Evolutionary conservation across 2,797 vertebrate genomes (phyloP).

Genomic region (Characodon lateralis): DNA sequence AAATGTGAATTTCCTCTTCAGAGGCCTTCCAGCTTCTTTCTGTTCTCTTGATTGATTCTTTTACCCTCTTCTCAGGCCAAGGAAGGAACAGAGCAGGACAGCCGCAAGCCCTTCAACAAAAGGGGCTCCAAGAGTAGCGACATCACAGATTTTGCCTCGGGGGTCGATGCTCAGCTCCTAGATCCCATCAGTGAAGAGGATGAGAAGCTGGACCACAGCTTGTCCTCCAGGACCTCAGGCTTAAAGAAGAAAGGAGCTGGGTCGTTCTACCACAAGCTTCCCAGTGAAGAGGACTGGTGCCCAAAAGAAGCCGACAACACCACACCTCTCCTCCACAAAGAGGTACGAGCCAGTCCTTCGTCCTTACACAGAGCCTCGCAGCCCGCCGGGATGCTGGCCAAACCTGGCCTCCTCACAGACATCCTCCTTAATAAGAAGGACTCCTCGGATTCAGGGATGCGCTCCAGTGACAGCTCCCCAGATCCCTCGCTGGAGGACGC

Average conservation of each 20-base stretch:
- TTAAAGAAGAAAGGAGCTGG: constrained; percentile 84
- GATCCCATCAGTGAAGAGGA: constrained; percentile 98
- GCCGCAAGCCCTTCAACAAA: constrained; percentile 86
- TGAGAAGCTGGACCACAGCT: constrained; percentile 90
- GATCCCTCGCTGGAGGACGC: constrained; percentile 89
- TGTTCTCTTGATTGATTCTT: constrained; percentile 50
- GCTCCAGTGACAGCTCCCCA: constrained; percentile 91
- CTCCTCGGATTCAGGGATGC: constrained; percentile 92
- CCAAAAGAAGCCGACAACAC: constrained; percentile 90
- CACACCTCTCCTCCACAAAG: constrained; percentile 88
- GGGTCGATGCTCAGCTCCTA: constrained; percentile 85
- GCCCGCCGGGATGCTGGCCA: constrained; percentile 72
- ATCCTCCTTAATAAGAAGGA: constrained; percentile 91
- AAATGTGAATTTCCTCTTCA: constrained; percentile 18
- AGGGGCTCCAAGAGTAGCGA: constrained; percentile 85
- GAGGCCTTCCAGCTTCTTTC: constrained; percentile 51
- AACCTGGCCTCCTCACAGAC: constrained; percentile 84
- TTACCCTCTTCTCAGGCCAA: constrained; percentile 72
- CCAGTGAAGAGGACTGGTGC: constrained; percentile 90
- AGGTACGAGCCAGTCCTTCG: constrained; percentile 66
- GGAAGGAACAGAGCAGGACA: constrained; percentile 85
- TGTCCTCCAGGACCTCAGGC: constrained; percentile 79
- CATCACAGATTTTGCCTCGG: constrained; percentile 83
- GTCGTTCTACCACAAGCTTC: constrained; percentile 88
- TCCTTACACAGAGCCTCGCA: constrained; percentile 60